Evolutionary conservation across 2,113 vertebrate genomes (phyloP).

Genomic region (Probosciger aterrimus): DNA sequence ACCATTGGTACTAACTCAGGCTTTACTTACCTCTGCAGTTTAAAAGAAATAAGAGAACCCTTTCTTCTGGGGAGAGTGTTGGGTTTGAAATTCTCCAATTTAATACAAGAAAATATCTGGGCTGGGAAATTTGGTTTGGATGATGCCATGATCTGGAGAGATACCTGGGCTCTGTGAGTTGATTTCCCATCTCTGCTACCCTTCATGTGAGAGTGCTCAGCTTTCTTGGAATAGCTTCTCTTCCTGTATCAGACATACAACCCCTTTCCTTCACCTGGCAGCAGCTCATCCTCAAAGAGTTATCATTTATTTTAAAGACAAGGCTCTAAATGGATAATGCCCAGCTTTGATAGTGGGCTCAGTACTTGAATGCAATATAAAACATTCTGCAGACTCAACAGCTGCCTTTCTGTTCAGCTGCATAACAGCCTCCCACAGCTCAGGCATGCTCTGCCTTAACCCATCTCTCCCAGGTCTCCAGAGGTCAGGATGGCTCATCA

Average conservation of each 20-base stretch:
- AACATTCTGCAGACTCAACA: constrained; percentile 2
- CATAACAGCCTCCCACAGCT: not conserved
- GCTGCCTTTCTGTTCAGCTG: not conserved
- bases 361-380: not conserved
- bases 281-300: not conserved
- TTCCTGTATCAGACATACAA: not conserved
- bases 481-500: not conserved
- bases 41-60: not conserved
- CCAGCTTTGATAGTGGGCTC: not conserved
- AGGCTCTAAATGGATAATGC: not conserved
- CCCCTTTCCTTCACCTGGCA: not conserved
- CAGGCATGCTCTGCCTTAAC: not conserved
- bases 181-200: not conserved
- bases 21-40: not conserved
- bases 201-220: not conserved
- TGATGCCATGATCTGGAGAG: not conserved
- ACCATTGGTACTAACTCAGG: not conserved
- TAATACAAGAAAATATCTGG: not conserved
- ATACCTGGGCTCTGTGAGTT: not conserved
- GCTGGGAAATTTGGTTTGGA: not conserved
- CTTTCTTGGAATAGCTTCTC: not conserved
- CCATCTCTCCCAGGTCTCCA: not conserved
- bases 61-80: not conserved
- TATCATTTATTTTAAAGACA: constrained; percentile 10
- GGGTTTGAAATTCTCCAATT: not conserved